A percentile compares a stretch with the other conserved stretches of the same genome.
Conservation (phyloP, 2,113 vertebrate species). For the Colius striatus region DNA sequence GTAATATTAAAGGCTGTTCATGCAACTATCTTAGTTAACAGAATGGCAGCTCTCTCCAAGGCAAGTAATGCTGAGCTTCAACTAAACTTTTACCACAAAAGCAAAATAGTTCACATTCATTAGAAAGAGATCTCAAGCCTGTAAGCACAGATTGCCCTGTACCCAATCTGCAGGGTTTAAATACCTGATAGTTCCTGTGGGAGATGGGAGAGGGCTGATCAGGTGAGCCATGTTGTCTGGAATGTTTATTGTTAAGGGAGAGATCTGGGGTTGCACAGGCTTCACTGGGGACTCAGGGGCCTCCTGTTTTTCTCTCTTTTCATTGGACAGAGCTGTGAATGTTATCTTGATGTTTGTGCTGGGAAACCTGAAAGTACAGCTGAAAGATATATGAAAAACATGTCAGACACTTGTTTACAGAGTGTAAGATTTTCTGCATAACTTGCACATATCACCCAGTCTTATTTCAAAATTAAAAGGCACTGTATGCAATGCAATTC, state of each 20-base stretch:
- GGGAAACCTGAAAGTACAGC: slow-evolving; percentile 97
- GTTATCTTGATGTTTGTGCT: slow-evolving; percentile 99
- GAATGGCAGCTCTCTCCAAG: not conserved
- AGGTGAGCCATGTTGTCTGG: slow-evolving; percentile 97
- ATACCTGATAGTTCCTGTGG: slow-evolving; percentile 97
- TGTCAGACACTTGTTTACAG: not conserved
- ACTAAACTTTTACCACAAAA: not conserved
- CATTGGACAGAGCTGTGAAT: slow-evolving; percentile 92
- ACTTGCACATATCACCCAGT: not conserved
- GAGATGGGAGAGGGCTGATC: slow-evolving; percentile 97
- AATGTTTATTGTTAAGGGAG: slow-evolving; percentile 98
- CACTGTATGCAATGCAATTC: not conserved
- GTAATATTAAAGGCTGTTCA: not conserved
- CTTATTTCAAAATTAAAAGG: not conserved
- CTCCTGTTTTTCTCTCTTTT: slow-evolving; percentile 93
- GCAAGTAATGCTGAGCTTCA: not conserved
- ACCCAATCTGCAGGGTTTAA: slow-evolving; percentile 13
- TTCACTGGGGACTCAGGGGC: slow-evolving; percentile 91
- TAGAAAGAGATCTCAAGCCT: not conserved
- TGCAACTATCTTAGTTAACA: not conserved
- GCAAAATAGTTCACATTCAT: not conserved
- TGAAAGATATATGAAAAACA: slow-evolving; percentile 66
- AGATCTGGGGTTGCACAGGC: slow-evolving; percentile 93
- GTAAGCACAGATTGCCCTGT: not conserved
- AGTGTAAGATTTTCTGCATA: not conserved